A percentile compares a stretch with the other conserved stretches of the same genome.
Conservation (phyloP, 2,113 vertebrate species). For the Thryonomys swinderianus region DNA sequence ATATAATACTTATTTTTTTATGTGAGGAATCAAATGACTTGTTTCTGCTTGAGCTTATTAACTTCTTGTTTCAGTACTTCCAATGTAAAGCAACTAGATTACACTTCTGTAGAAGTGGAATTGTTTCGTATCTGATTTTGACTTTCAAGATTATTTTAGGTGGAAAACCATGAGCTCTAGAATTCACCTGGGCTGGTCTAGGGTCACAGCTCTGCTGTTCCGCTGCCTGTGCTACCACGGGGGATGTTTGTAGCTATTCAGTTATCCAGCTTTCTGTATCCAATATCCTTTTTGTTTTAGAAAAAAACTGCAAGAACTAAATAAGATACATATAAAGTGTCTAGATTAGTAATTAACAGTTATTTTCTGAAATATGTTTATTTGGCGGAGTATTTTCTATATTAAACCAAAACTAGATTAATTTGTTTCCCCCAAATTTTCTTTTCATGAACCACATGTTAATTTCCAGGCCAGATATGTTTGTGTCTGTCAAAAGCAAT, state of each 20-base stretch:
- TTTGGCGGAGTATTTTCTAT: conserved; percentile 12
- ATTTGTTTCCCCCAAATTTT: neutral
- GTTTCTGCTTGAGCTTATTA: neutral
- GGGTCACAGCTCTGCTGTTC: neutral
- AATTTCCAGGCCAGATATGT: neutral
- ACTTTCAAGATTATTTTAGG: neutral
- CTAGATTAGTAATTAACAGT: conserved; percentile 12
- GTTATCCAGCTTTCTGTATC: neutral
- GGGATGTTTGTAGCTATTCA: neutral
- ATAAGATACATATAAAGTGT: neutral
- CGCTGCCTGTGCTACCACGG: neutral
- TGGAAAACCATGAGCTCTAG: neutral
- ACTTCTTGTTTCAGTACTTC: neutral
- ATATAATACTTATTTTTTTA: neutral
- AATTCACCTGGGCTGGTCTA: neutral
- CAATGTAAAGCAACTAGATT: neutral
- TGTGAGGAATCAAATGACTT: neutral
- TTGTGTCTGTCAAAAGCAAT: neutral
- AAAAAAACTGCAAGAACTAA: neutral
- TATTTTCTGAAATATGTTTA: conserved; percentile 27
- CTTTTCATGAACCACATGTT: neutral
- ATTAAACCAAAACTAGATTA: conserved; percentile 15
- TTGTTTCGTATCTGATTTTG: conserved; percentile 3
- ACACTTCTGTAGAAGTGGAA: neutral
- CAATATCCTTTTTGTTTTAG: neutral